Evolutionary conservation across 2,113 vertebrate genomes (phyloP).

Genomic region (Oxyura jamaicensis): DNA sequence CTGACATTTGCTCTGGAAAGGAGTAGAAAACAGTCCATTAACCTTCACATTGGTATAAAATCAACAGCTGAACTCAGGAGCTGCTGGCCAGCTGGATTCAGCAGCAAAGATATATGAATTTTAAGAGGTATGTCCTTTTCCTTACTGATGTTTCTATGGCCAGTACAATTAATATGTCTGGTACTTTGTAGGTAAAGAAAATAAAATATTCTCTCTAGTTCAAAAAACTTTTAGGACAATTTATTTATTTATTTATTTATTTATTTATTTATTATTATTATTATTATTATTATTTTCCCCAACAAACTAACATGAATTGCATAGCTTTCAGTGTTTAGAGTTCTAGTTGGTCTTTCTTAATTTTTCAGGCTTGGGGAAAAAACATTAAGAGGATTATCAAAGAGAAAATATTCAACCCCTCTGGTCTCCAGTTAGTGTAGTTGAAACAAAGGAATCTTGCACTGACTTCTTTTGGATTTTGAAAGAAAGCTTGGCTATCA

Average conservation of each 20-base stretch:
- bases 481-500: neutral
- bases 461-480: neutral
- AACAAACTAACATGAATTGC: neutral
- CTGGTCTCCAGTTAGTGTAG: neutral
- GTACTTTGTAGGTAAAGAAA: neutral
- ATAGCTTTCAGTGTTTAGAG: neutral
- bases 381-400: neutral
- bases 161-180: neutral
- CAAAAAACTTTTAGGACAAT: neutral
- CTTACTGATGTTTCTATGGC: neutral
- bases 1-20: slow-evolving; percentile 54
- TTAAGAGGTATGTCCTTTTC: neutral
- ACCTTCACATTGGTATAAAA: slow-evolving; percentile 34
- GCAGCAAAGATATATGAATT: neutral
- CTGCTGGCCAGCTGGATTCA: neutral
- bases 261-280: no score
- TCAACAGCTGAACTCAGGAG: slow-evolving; percentile 18
- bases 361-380: neutral
- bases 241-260: no score
- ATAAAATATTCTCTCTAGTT: neutral
- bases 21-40: slow-evolving; percentile 22
- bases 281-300: no score
- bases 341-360: neutral
- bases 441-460: neutral
- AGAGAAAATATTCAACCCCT: neutral